These are phyloP conservation scores for Uria lomvia DNA, from an alignment of 2,113 vertebrate genomes.

Conservation along the genomic window DNA sequence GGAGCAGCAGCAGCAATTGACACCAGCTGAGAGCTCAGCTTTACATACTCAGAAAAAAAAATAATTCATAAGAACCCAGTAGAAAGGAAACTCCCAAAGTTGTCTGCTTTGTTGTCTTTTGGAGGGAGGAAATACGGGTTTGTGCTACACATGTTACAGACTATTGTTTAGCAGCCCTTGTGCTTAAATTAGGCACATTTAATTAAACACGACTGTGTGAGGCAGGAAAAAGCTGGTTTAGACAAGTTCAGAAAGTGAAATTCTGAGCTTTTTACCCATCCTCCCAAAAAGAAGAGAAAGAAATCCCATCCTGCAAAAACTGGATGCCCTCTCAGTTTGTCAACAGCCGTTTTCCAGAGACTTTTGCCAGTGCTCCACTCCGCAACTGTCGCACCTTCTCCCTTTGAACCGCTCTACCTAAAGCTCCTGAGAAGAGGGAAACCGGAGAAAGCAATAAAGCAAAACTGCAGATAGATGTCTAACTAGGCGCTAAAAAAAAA, in stretches of 20 bases:
- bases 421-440: not conserved
- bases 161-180: slow-evolving; percentile 66
- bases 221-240: slow-evolving; percentile 74
- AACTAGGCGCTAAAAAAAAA: not conserved
- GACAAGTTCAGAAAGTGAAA: slow-evolving; percentile 66
- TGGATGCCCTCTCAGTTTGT: not conserved
- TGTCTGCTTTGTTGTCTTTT: slow-evolving; percentile 5
- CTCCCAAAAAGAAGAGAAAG: not conserved
- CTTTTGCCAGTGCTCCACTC: not conserved
- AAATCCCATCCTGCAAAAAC: not conserved
- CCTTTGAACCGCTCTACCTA: not conserved
- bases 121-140: slow-evolving; percentile 2
- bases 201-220: slow-evolving; percentile 67
- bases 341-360: not conserved
- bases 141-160: slow-evolving; percentile 42
- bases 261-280: slow-evolving; percentile 47
- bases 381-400: not conserved
- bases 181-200: slow-evolving; percentile 70
- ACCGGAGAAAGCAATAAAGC: not conserved
- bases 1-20: not conserved
- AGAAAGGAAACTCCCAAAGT: slow-evolving; percentile 17
- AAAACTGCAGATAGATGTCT: rapidly evolving
- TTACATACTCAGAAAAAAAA: not conserved
- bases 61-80: not conserved
- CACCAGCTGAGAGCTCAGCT: not conserved